These are phyloP conservation scores for Phrynocephalus forsythii DNA, from an alignment of 2,797 vertebrate species.

Conservation along the genomic window DNA sequence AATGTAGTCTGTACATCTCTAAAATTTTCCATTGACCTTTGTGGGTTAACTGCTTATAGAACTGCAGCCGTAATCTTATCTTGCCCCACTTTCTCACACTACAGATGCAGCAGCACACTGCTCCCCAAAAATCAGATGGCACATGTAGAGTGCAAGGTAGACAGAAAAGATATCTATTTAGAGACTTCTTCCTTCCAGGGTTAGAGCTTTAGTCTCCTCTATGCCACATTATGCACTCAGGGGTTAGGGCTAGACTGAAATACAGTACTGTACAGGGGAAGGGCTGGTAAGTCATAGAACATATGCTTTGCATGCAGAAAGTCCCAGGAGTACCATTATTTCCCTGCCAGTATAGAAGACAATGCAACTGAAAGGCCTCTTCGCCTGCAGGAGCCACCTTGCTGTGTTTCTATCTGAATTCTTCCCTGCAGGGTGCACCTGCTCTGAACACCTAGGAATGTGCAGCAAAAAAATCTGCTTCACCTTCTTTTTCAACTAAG, in stretches of 20 bases:
- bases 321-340: neutral
- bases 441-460: neutral
- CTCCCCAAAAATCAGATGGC: constrained; percentile 6
- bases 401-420: neutral
- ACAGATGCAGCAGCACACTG: accelerated
- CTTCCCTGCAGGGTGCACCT: neutral
- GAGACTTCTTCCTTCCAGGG: neutral
- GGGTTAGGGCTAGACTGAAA: neutral
- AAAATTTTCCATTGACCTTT: neutral
- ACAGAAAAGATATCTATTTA: neutral
- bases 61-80: neutral
- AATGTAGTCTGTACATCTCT: neutral
- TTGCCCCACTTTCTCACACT: constrained; percentile 13
- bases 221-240: accelerated
- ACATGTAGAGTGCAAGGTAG: neutral
- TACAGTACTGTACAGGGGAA: neutral
- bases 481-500: neutral
- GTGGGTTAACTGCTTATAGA: neutral
- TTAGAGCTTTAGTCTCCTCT: accelerated
- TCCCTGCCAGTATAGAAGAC: neutral
- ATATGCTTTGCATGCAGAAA: neutral
- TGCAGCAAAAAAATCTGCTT: neutral
- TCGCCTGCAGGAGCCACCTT: neutral
- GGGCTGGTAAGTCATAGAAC: too few species aligned
- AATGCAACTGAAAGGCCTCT: neutral